phyloP scores from a whole-genome alignment of 2,888 invertebrate genomes.

The Thyatira batis region DNA sequence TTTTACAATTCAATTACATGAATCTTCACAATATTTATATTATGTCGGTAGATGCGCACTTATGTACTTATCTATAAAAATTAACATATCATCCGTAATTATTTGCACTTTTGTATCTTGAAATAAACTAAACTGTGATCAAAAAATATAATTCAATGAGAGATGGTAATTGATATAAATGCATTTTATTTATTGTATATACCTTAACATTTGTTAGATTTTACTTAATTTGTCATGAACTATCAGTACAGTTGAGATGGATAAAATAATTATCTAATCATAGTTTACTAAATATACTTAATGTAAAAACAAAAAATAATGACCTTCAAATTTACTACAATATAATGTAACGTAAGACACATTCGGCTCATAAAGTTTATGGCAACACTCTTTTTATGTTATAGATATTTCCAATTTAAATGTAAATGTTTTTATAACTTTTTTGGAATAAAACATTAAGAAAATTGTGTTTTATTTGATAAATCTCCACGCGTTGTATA shows the following conservation, averaged over 20 bases:
- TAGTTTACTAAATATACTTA: too few species aligned
- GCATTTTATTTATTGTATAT: slow-evolving; percentile 24
- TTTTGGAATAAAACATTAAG: slow-evolving; percentile 61
- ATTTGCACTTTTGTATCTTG: slow-evolving; percentile 16
- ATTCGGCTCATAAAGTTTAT: slow-evolving; percentile 10
- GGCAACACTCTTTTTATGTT: slow-evolving; percentile 9
- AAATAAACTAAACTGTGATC: slow-evolving; percentile 28
- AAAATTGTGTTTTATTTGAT: slow-evolving; percentile 66
- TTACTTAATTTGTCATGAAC: too few species aligned
- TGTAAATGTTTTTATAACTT: slow-evolving; percentile 47
- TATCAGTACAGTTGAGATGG: too few species aligned
- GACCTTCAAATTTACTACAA: too few species aligned
- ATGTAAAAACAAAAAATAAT: too few species aligned
- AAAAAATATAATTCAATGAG: slow-evolving; percentile 12
- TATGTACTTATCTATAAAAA: slow-evolving; percentile 24
- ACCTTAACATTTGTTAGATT: slow-evolving; percentile 8
- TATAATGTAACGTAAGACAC: too few species aligned
- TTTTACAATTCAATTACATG: not conserved
- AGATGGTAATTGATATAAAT: slow-evolving; percentile 21
- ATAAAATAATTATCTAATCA: too few species aligned
- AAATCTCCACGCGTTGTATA: slow-evolving; percentile 23
- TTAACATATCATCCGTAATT: slow-evolving; percentile 32
- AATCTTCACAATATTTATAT: slow-evolving; percentile 18
- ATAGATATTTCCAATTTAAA: slow-evolving; percentile 14
- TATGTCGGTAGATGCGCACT: slow-evolving; percentile 30